A percentile compares a stretch with the other conserved stretches of the same genome.
Conservation (phyloP, 1,140 invertebrate genomes). For the Frieseomelitta varia region DNA sequence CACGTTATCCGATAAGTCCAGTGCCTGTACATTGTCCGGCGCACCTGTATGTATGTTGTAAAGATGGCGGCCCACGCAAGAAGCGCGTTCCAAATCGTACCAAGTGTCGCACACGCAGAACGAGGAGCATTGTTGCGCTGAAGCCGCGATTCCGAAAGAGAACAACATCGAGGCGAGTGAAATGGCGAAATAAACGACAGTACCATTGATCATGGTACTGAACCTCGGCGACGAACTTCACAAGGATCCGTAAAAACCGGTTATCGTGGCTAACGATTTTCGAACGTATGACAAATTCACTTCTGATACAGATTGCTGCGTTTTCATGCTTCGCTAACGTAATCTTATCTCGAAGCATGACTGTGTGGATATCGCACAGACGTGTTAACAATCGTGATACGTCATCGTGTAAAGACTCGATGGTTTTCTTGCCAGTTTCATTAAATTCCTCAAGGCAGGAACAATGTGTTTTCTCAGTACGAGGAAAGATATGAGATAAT, state of each 20-base stretch:
- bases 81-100: conserved; percentile 65
- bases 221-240: not conserved
- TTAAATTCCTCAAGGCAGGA: not conserved
- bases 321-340: conserved; percentile 24
- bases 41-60: conserved; percentile 73
- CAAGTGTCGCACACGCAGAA: conserved; percentile 62
- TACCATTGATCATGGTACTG: conserved; percentile 13
- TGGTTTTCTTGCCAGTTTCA: not conserved
- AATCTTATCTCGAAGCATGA: conserved; percentile 57
- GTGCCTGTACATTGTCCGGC: conserved; percentile 68
- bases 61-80: conserved; percentile 72
- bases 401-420: conserved; percentile 22
- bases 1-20: conserved; percentile 77
- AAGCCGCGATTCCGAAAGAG: not conserved
- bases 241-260: not conserved
- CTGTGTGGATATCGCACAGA: conserved; percentile 11
- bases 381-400: conserved; percentile 32
- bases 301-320: conserved; percentile 14
- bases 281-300: conserved; percentile 16
- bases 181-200: conserved; percentile 1
- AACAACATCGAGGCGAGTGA: conserved; percentile 22
- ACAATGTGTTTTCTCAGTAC: not conserved
- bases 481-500: not conserved
- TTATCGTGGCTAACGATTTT: not conserved
- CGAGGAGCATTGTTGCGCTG: conserved; percentile 26